Base-by-base conservation (phyloP, 2,888 invertebrate species). In the Drosophila kanekoi region DNA sequence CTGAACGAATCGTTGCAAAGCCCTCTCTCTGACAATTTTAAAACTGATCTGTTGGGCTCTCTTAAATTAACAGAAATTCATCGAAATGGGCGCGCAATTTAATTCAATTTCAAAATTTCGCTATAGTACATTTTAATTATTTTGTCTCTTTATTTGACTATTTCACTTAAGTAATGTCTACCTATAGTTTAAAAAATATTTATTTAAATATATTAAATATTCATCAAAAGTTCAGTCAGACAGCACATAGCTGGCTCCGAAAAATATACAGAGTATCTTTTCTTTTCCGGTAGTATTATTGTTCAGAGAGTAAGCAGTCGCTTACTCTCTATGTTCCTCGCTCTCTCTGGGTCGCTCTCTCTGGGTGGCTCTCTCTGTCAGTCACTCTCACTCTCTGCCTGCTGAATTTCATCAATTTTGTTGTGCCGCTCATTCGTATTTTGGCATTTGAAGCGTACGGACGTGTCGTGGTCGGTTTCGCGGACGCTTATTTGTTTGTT, bases 401-500 rank as follows among this genome's bases (percentile, higher is more conserved):
- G 35, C 47, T 52, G 49, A 60, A 57, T 68, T 77, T 63, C 28
- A 57, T 61, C 57, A 73, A 60, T 68, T 67, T 68, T 68, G 68
- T 78, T 78, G 44, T 75, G 73, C 45, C 44, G 38, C 63, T 68
- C 56, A 75, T 75, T 75, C 75, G 78, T 78, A 63, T 73, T 73
- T 74, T 78, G 53, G 40, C 60, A 54, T 78, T 75, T 73, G 75
- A 68, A 78, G 63, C 74, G 62, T 68, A 38, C 44, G 63, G 67
- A 63, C 60, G 75, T 68, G 75, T 68, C 68, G 73, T 63, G 60
- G 59, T 72, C 51, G 63, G 76, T 63, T 45, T 56, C 67, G 76
- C 72, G 80, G 51, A 61, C 58, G 79, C 54, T 75, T 59, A 66
- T 79, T 78, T 74, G 69, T 73, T 76, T 74, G 56, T 74, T 77